These are phyloP conservation scores for Rhamphomyia laevipes DNA, from an alignment of 2,888 invertebrate species.

Conservation along the genomic window DNA sequence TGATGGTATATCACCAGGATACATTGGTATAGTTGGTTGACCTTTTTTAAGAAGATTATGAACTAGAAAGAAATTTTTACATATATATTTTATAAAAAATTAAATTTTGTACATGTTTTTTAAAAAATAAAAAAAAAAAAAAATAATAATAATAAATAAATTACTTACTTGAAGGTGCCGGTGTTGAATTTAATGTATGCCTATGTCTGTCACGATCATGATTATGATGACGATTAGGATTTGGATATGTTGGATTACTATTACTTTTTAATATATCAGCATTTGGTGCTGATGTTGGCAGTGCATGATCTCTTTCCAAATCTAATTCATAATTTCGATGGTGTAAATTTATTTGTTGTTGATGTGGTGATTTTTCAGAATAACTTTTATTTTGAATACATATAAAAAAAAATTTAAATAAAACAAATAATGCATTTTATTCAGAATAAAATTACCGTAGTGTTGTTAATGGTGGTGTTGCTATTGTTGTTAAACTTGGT, in stretches of 20 bases:
- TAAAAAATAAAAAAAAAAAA: background rate
- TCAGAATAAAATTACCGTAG: slow-evolving; percentile 31
- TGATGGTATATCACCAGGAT: slow-evolving; percentile 60
- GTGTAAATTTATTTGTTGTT: slow-evolving; percentile 30
- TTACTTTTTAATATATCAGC: slow-evolving; percentile 69
- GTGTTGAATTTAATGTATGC: slow-evolving; percentile 32
- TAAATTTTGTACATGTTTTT: background rate
- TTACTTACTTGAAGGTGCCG: slow-evolving; percentile 31
- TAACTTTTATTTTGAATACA: slow-evolving; percentile 26
- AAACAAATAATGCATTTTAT: background rate
- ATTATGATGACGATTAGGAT: slow-evolving; percentile 49
- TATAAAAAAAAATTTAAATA: background rate
- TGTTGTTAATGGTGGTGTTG: slow-evolving; percentile 50
- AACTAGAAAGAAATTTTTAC: slow-evolving; percentile 19
- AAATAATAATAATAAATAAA: background rate
- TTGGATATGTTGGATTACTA: slow-evolving; percentile 62
- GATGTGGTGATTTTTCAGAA: slow-evolving; percentile 28
- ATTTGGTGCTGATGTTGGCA: slow-evolving; percentile 64
- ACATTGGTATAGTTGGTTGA: slow-evolving; percentile 47
- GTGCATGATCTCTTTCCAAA: slow-evolving; percentile 58
- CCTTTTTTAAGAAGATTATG: slow-evolving; percentile 48
- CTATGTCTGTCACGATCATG: slow-evolving; percentile 32
- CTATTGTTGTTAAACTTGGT: slow-evolving; percentile 49
- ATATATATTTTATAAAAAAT: background rate
- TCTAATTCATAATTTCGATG: slow-evolving; percentile 51